A percentile compares a stretch with the other conserved stretches of the same genome.
Evolutionary conservation across 2,113 vertebrate genomes (phyloP).

Genomic region (Labeo catla): DNA sequence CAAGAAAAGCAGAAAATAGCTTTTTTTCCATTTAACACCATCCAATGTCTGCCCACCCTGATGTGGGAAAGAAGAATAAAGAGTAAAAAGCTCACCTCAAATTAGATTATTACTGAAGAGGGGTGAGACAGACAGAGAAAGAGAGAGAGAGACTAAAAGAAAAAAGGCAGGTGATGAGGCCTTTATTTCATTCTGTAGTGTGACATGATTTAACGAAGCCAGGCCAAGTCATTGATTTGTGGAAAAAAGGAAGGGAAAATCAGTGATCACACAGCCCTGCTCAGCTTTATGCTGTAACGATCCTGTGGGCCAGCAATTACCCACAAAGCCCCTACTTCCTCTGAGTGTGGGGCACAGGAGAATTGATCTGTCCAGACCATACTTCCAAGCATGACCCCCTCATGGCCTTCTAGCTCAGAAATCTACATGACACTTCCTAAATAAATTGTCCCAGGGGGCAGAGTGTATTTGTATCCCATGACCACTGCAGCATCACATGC

Average conservation of each 20-base stretch:
- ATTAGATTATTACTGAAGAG: conserved; percentile 42
- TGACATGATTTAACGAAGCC: conserved; percentile 32
- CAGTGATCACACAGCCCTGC: conserved; percentile 31
- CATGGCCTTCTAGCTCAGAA: neutral
- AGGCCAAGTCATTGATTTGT: conserved; percentile 67
- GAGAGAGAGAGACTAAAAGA: conserved; percentile 15
- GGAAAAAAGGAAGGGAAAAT: conserved; percentile 69
- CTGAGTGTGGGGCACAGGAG: neutral
- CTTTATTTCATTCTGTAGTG: conserved; percentile 27
- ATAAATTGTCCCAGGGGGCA: neutral
- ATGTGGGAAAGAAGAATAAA: conserved; percentile 8
- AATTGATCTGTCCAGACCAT: conserved; percentile 41
- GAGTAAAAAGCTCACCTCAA: conserved; percentile 47
- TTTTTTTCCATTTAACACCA: conserved; percentile 23
- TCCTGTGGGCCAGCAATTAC: conserved; percentile 43
- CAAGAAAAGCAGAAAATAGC: neutral
- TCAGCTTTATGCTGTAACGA: conserved; percentile 47
- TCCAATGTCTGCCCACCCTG: neutral
- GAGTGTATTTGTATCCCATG: neutral
- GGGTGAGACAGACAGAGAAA: conserved; percentile 27
- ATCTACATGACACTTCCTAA: neutral
- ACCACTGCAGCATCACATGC: conserved; percentile 6
- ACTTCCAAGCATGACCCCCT: conserved; percentile 17
- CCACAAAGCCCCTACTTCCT: conserved; percentile 33
- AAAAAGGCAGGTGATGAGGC: conserved; percentile 36